phyloP scores from a whole-genome alignment of 2,888 invertebrate genomes.

The Coenonympha arcania region DNA sequence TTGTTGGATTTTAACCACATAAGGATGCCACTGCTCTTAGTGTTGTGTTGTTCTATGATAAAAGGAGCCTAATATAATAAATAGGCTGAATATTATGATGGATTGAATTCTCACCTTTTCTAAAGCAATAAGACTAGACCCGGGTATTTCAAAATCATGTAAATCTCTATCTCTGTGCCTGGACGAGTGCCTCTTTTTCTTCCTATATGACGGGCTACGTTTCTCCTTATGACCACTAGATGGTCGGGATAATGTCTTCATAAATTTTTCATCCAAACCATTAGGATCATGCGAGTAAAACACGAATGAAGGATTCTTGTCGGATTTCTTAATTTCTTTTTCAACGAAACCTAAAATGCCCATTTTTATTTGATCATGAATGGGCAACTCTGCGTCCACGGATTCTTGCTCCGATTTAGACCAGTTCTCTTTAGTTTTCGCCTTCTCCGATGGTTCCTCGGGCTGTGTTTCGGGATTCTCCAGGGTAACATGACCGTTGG shows the following conservation, averaged over 20 bases:
- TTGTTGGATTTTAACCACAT: too few relatives aligned
- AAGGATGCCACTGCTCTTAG: too few relatives aligned
- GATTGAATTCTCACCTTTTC: constrained; percentile 55
- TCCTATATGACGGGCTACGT: constrained; percentile 64
- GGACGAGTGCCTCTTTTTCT: constrained; percentile 66
- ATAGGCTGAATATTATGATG: too few relatives aligned
- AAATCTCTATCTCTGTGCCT: constrained; percentile 62
- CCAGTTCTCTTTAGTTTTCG: constrained; percentile 62
- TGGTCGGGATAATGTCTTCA: constrained; percentile 61
- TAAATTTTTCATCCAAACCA: constrained; percentile 62
- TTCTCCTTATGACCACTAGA: constrained; percentile 69
- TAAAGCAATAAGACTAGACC: constrained; percentile 68
- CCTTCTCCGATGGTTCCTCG: constrained; percentile 45
- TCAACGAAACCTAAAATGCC: constrained; percentile 70
- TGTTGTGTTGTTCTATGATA: too few relatives aligned
- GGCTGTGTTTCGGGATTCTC: constrained; percentile 32
- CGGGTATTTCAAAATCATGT: constrained; percentile 69
- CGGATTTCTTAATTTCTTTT: constrained; percentile 68
- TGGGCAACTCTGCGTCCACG: constrained; percentile 73
- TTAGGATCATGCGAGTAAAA: constrained; percentile 70
- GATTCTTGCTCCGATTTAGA: constrained; percentile 71
- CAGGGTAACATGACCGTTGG: constrained; percentile 51
- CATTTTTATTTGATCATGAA: constrained; percentile 73
- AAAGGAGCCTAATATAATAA: too few relatives aligned
- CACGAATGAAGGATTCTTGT: constrained; percentile 65